A percentile compares a stretch with the other conserved stretches of the same genome.
These are phyloP conservation scores for Cephus nigrinus DNA, from an alignment of 2,888 invertebrate species.

Conservation along the genomic window DNA sequence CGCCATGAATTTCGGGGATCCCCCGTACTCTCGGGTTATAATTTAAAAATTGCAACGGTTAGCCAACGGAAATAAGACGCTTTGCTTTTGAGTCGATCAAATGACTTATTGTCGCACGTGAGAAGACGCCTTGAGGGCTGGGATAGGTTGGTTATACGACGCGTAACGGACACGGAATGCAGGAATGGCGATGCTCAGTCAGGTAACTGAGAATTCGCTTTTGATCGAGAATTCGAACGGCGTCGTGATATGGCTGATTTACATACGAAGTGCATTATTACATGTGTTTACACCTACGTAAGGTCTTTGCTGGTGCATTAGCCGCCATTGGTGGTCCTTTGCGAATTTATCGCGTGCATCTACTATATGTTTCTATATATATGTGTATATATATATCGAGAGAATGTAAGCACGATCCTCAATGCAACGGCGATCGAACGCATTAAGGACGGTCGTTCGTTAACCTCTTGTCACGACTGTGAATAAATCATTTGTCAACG, in stretches of 20 bases:
- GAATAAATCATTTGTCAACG: not conserved
- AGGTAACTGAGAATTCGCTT: conserved; percentile 18
- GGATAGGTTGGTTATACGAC: not conserved
- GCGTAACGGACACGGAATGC: conserved; percentile 28
- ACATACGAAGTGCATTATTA: conserved; percentile 32
- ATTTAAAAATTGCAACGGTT: not conserved
- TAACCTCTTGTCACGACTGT: not conserved
- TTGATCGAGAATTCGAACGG: conserved; percentile 31
- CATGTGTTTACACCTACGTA: conserved; percentile 37
- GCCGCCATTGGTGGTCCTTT: not conserved
- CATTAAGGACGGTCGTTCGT: not conserved
- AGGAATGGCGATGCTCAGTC: conserved; percentile 19
- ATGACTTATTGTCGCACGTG: not conserved
- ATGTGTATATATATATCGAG: not conserved
- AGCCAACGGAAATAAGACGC: not conserved
- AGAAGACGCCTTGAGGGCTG: not conserved
- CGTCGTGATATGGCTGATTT: conserved; percentile 17
- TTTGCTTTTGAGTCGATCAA: not conserved
- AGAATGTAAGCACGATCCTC: not conserved
- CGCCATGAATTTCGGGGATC: not conserved
- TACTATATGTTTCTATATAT: not conserved
- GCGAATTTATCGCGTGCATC: not conserved
- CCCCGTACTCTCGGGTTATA: not conserved
- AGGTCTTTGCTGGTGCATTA: conserved; percentile 2
- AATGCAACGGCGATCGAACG: not conserved